Percentiles rank a stretch among this genome's conserved stretches.
These are phyloP conservation scores for Diploscapter pachys DNA, from an alignment of 1,140 invertebrate species.

Conservation along the genomic window DNA sequence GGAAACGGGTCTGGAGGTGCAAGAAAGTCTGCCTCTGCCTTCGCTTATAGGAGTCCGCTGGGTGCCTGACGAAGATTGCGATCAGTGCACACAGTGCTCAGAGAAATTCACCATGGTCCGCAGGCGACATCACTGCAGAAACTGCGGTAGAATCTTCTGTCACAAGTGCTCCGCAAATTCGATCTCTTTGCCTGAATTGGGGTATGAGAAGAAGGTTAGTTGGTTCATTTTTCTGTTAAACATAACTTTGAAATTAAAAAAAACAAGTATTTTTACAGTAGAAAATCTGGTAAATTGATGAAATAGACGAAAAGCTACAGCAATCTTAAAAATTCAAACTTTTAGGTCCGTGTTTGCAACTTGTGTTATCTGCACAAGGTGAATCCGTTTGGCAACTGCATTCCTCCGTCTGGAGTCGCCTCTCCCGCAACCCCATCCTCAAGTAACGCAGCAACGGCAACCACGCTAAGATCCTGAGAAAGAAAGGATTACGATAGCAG, in stretches of 20 bases:
- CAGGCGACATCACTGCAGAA: slow-evolving; percentile 88
- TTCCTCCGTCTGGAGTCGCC: background rate
- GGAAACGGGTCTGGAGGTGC: slow-evolving; percentile 57
- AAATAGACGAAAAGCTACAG: background rate
- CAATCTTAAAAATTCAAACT: background rate
- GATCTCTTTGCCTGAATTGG: slow-evolving; percentile 53
- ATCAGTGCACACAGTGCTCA: slow-evolving; percentile 86
- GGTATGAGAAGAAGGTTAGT: slow-evolving; percentile 49
- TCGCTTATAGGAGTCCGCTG: slow-evolving; percentile 63
- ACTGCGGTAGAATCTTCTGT: slow-evolving; percentile 70
- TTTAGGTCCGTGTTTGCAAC: slow-evolving; percentile 52
- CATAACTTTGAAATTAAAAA: background rate
- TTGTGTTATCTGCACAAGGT: slow-evolving; percentile 56
- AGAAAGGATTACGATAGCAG: too few species aligned
- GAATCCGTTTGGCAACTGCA: slow-evolving; percentile 46
- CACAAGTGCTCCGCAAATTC: slow-evolving; percentile 49
- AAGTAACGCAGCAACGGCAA: too few species aligned
- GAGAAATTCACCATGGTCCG: slow-evolving; percentile 87
- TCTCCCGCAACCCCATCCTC: too few species aligned
- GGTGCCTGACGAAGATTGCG: slow-evolving; percentile 85
- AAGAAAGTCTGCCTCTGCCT: slow-evolving; percentile 53
- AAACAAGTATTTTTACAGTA: background rate
- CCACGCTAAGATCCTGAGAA: too few species aligned
- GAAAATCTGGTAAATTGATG: background rate
- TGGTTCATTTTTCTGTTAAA: slow-evolving; percentile 2